Conservation (phyloP, 2,797 vertebrate species). For the Gambelia wislizenii region DNA sequence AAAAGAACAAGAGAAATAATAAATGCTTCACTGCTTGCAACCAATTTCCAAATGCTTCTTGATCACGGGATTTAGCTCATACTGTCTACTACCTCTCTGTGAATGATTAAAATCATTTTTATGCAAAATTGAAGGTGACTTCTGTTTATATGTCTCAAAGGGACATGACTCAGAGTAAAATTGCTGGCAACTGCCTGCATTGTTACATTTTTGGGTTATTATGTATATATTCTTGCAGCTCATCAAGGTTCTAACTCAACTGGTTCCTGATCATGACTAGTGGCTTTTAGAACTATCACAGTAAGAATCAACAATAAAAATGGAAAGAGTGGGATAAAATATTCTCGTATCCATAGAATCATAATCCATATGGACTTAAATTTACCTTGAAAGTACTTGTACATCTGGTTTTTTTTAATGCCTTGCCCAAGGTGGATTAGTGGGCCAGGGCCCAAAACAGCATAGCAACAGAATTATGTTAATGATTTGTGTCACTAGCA, state of each 20-base stretch:
- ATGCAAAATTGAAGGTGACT: conserved; percentile 63
- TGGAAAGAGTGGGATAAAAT: not conserved
- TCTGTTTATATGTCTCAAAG: conserved; percentile 47
- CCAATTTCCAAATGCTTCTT: conserved; percentile 60
- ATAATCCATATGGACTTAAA: not conserved
- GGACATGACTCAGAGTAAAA: conserved; percentile 42
- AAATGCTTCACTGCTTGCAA: conserved; percentile 63
- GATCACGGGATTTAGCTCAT: conserved; percentile 63
- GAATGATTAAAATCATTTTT: conserved; percentile 66
- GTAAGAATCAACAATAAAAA: not conserved
- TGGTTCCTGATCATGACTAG: conserved; percentile 56
- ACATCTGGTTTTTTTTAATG: not conserved
- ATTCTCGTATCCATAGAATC: not conserved
- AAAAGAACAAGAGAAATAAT: conserved; percentile 42
- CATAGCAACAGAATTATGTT: not conserved
- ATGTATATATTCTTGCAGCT: conserved; percentile 55
- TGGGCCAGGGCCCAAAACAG: not conserved
- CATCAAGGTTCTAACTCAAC: conserved; percentile 51
- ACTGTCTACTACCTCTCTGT: conserved; percentile 53
- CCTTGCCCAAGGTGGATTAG: not conserved
- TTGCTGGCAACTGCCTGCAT: conserved; percentile 53
- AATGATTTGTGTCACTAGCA: not conserved
- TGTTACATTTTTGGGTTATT: conserved; percentile 51
- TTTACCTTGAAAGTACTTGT: not conserved
- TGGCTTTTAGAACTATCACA: not conserved